Conservation (phyloP, 2,888 invertebrate species). For the Alloscopus bannaensis region DNA sequence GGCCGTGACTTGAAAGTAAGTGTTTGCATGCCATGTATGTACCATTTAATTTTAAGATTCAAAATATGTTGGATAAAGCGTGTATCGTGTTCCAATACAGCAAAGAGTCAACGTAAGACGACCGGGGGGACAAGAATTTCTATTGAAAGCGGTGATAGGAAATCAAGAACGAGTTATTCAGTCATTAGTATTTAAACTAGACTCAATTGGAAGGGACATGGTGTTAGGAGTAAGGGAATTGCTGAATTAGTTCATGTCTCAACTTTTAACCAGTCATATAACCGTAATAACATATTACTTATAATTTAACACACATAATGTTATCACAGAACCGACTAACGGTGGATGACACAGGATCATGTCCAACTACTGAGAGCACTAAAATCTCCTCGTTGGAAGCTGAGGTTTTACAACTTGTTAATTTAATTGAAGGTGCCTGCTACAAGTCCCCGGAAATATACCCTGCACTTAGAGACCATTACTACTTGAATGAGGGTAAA, state of each 20-base stretch:
- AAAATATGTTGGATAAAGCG: neutral
- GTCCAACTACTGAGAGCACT: slow-evolving; percentile 30
- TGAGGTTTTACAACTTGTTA: slow-evolving; percentile 63
- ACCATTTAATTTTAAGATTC: neutral
- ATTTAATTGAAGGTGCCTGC: slow-evolving; percentile 66
- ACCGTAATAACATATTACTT: too few relatives aligned
- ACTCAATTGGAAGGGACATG: slow-evolving; percentile 48
- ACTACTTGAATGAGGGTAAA: slow-evolving; percentile 46
- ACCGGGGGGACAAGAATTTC: slow-evolving; percentile 60
- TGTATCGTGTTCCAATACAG: too few relatives aligned
- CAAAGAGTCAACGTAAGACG: slow-evolving; percentile 45
- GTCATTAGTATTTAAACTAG: slow-evolving; percentile 52
- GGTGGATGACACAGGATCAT: slow-evolving; percentile 20
- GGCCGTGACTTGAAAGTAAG: slow-evolving; percentile 58
- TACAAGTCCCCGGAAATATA: slow-evolving; percentile 65
- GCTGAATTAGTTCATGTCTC: neutral
- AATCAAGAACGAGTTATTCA: slow-evolving; percentile 65
- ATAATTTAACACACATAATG: too few relatives aligned
- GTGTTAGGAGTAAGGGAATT: slow-evolving; percentile 39
- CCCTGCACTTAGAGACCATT: slow-evolving; percentile 57
- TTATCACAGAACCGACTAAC: slow-evolving; percentile 37
- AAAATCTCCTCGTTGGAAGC: slow-evolving; percentile 55
- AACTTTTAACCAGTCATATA: too few relatives aligned
- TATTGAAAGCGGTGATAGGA: slow-evolving; percentile 70
- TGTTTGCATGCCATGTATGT: neutral